Evolutionary conservation across 2,888 invertebrate species (phyloP), one percentile per base, ranked within the genome.

Genomic region (Microplitis deprimator): DNA sequence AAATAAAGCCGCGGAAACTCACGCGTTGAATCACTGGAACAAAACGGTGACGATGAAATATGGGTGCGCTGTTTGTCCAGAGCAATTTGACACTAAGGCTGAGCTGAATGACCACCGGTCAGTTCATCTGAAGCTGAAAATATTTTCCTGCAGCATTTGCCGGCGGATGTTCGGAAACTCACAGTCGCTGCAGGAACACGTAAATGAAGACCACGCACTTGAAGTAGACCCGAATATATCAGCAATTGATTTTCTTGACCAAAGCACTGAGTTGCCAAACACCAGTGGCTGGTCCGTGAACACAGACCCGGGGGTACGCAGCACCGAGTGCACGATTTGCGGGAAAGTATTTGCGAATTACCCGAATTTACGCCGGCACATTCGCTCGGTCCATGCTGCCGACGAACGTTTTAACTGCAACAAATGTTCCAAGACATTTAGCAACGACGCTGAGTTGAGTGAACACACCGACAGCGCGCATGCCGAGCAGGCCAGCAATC

Each of bases 101-200:
- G 93, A 94, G 81, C 89, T 94, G 1, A 92, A 92, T 0, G 93
- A 94, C 83, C 94, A 94, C 84, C 92, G 93, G 79, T 93, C 92
- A 83, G 91, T 92, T 5, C 94, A 94, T 86, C 90, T 94, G 80
- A 92, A 93, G 82, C 91, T 94, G 1, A 94, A 94, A 83, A 87
- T 94, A 70, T 94, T 93, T 80, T 92, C 93, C 0, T 93, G 93
- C 81, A 92, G 91, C 29, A 87, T 92, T 38, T 93, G 93, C 79
- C 87, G 91, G 1, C 92, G 92, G 80, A 92, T 92, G 60, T 93
- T 93, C 84, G 92, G 93, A 82, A 93, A 93, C 71, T 92, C 93
- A 0, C 92, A 93, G 6, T 84, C 87, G 0, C 77, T 90, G 6
- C 89, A 88, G 69, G 80, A 84, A 1, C 90, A 90, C 38, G 90